phyloP scores from a whole-genome alignment of 2,797 vertebrate species.

The Anisognathus igniventris region DNA sequence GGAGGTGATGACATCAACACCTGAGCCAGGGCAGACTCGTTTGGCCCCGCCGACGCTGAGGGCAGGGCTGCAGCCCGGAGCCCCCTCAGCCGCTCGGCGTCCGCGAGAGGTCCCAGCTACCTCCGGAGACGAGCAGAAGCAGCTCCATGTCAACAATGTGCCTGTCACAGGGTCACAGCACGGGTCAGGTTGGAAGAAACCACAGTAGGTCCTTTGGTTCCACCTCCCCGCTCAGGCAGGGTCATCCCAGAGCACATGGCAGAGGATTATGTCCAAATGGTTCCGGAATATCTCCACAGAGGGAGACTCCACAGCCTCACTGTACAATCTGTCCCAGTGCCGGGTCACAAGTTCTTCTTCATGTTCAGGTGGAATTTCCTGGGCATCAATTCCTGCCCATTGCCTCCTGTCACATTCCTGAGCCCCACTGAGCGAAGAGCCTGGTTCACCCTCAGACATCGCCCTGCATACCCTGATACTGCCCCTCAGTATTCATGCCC shows the following conservation, averaged over 20 bases:
- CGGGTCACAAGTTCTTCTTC: neutral
- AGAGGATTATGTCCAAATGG: neutral
- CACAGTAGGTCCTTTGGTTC: neutral
- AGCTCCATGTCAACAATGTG: neutral
- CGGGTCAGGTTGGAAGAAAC: neutral
- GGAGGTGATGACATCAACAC: fast-evolving
- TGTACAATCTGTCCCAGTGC: neutral
- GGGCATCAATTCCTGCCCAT: neutral
- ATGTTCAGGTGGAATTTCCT: neutral
- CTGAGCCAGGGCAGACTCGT: fast-evolving
- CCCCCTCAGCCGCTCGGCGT: neutral
- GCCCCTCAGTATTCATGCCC: neutral
- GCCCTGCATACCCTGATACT: too few relatives aligned
- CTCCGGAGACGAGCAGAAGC: neutral
- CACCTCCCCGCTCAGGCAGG: neutral
- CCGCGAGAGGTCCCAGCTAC: fast-evolving
- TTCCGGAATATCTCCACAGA: neutral
- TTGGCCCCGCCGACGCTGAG: too few relatives aligned
- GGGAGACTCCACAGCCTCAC: neutral
- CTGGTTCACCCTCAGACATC: neutral
- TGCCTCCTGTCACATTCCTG: neutral
- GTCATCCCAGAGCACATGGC: neutral
- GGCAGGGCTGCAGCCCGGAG: neutral
- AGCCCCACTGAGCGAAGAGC: neutral
- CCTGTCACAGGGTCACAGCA: neutral